Conservation (phyloP, 2,113 vertebrate species). For the Indri indri region DNA sequence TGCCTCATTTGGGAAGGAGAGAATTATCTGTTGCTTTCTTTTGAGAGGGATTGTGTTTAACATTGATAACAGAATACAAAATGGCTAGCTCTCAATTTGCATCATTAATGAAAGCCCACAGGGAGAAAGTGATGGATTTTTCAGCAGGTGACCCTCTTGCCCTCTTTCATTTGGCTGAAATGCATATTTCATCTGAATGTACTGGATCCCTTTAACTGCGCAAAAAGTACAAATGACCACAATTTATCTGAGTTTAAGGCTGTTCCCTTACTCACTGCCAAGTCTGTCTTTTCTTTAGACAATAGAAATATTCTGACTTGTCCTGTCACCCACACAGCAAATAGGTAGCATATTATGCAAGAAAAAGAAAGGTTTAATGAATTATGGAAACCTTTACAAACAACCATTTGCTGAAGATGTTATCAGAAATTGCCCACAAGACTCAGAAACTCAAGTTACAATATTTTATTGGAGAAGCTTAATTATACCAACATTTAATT, state of each 20-base stretch:
- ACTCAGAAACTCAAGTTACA: conserved; percentile 22
- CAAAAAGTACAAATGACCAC: neutral
- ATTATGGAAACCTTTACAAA: conserved; percentile 36
- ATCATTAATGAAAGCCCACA: neutral
- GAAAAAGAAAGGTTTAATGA: conserved; percentile 13
- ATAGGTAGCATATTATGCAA: neutral
- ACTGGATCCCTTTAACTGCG: neutral
- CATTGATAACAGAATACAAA: neutral
- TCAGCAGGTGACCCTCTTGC: neutral
- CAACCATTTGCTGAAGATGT: conserved; percentile 25
- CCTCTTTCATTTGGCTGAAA: neutral
- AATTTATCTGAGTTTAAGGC: neutral
- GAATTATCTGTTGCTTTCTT: neutral
- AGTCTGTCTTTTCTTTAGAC: neutral
- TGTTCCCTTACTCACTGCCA: neutral
- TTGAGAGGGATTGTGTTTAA: neutral
- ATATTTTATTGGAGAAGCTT: neutral
- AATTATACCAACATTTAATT: neutral
- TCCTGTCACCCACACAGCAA: neutral
- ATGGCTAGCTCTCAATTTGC: neutral
- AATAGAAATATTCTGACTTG: conserved; percentile 27
- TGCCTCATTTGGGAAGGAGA: neutral
- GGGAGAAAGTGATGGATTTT: neutral
- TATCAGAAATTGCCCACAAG: neutral
- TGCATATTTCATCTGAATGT: neutral